Evolutionary conservation across 2,113 vertebrate species (phyloP).

Genomic region (Xiphophorus couchianus): DNA sequence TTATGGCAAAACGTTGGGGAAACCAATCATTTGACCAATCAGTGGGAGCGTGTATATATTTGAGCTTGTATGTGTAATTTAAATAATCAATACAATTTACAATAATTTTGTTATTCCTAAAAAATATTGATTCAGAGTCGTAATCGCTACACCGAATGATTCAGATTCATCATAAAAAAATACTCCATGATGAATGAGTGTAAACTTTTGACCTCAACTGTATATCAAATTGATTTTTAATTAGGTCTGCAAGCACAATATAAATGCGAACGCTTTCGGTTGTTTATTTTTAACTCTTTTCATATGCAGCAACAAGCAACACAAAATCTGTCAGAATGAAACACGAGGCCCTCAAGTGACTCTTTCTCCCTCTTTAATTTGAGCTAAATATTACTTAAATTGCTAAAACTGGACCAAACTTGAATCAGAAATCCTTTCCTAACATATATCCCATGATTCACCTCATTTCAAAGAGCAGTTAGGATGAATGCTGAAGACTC

Average conservation of each 20-base stretch:
- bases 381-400: not conserved
- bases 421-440: conserved; percentile 8
- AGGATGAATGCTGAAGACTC: conserved; percentile 10
- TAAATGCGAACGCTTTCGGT: not conserved
- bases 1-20: not conserved
- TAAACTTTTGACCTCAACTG: not conserved
- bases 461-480: conserved; percentile 17
- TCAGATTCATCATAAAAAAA: no score
- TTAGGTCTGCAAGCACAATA: not conserved
- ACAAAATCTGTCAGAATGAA: conserved; percentile 1
- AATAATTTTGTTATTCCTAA: not conserved
- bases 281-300: not conserved
- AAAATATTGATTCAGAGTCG: no score
- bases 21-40: no score
- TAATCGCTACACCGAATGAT: no score
- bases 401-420: not conserved
- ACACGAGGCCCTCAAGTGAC: not conserved
- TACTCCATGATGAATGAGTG: no score
- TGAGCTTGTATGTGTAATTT: no score
- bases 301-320: not conserved
- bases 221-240: not conserved
- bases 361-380: not conserved
- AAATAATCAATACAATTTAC: not conserved
- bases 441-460: not conserved
- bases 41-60: no score